Base-by-base conservation (phyloP, 2,797 vertebrate genomes). In the Lateolabrax maculatus region DNA sequence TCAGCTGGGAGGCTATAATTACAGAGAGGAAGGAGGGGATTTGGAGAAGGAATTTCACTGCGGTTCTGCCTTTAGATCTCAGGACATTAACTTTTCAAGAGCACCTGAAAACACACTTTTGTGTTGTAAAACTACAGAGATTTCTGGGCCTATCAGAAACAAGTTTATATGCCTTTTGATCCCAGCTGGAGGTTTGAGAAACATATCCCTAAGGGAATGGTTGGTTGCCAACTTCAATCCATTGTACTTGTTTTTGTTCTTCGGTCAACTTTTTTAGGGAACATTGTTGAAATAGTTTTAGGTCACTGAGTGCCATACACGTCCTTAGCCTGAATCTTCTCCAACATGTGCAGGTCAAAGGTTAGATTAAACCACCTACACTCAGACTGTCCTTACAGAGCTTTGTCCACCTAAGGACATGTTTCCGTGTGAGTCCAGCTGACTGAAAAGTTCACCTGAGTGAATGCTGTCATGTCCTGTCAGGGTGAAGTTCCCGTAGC, bases 1-100 rank as follows among this genome's bases (percentile, higher is more conserved):
- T 92, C 84, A 90, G 87, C 76, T 81, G 64, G 58, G 19, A 92
- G 83, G 71, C 87, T 92, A 82, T 93, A 92, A 92, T 94, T 94
- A 93, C 83, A 39, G 43, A 81, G 80, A 90, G 87, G 90, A 91
- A 90, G 84, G 70, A 87, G 84, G 78, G 77, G 83, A 90, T 89
- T 89, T 83, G 60, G 37, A 69, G 73, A 73, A 89, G 80, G 79
- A 87, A 91, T 93, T 91, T 91, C 75, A 82, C 80, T 79, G 78
- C 21, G 27, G 76, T 46, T 86, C 56, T 71, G 71, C 76, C 84
- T 88, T 90, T 72, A 75, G 51, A 80, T 85, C 65, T 79, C 80
- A 61, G 80, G 63, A 84, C 55, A 52, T 5, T 12, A 36, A 21
- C 51, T 31, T 69, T 82, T 81, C 23, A 83, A 71, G n/a, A 79